These are phyloP conservation scores for Drepana falcataria DNA, from an alignment of 2,888 invertebrate genomes.

Conservation along the genomic window DNA sequence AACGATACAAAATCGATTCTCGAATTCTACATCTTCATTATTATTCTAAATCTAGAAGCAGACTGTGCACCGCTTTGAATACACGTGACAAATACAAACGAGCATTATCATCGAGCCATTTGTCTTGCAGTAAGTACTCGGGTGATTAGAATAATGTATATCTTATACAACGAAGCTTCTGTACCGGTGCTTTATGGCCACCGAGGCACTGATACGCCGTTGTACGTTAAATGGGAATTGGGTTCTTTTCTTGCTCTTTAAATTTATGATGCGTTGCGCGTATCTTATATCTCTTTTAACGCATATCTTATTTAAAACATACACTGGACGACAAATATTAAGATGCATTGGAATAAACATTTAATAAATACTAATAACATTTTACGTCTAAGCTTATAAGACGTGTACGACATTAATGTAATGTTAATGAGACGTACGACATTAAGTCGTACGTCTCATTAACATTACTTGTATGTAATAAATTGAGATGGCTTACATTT, in stretches of 20 bases:
- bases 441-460: too few species aligned
- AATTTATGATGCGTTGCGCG: not conserved
- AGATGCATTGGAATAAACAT: constrained; percentile 3
- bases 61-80: constrained; percentile 13
- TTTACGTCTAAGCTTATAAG: too few species aligned
- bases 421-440: too few species aligned
- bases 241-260: not conserved
- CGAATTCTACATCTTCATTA: constrained; percentile 11
- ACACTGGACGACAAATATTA: not conserved
- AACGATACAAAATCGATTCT: constrained; percentile 11
- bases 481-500: too few species aligned
- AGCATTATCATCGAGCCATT: constrained; percentile 25
- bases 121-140: constrained; percentile 10
- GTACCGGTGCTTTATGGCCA: not conserved
- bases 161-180: not conserved
- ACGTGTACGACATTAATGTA: too few species aligned
- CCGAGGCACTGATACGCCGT: not conserved
- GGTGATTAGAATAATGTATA: not conserved
- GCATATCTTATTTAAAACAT: not conserved
- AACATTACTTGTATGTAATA: too few species aligned
- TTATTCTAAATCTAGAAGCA: constrained; percentile 22
- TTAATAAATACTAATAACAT: too few species aligned
- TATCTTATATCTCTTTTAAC: not conserved
- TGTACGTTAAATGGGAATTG: not conserved
- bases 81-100: constrained; percentile 25